Base-by-base conservation (phyloP, 1,140 invertebrate species). In the Apolygus lucorum region DNA sequence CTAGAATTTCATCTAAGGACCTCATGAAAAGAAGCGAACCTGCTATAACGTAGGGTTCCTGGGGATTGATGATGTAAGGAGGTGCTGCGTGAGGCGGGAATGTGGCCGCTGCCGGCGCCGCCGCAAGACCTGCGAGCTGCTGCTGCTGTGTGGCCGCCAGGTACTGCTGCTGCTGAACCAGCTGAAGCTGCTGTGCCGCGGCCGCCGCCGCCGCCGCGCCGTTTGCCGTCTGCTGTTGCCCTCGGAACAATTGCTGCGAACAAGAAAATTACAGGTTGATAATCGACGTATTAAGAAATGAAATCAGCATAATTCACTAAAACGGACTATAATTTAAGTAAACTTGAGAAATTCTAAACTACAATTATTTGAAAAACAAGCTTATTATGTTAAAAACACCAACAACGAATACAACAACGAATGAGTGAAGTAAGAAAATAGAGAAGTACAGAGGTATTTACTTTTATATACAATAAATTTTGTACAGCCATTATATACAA, bases 1-100 rank as follows among this genome's bases (percentile, higher is more conserved):
- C n/a, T n/a, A n/a, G n/a, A n/a, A n/a, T n/a, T n/a, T n/a, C n/a
- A n/a, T n/a, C n/a, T n/a, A n/a, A n/a, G n/a, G n/a, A n/a, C n/a
- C n/a, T n/a, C n/a, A n/a, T n/a, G n/a, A n/a, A n/a, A n/a, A n/a
- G n/a, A n/a, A n/a, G n/a, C n/a, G 74, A 74, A 80, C 79, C 80
- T 73, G 82, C 78, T 73, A 83, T 83, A 68, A 82, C 77, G 73
- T 83, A 83, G n/a, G 81, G 82, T 72, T 90, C 88, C 76, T 91
- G 89, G 49, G 90, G 86, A 79, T 95, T 95, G 74, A 96, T 90
- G 69, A 96, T 90, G 76, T 96, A 96, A 22, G 93, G 92, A 14
- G 69, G 28, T 1, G 68, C 52, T 54, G 90, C 87, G 78, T 87
- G 83, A 72, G 88, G 84, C 81, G 86, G 78, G 85, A 85, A 79